Conservation (phyloP, 2,113 vertebrate species). For the Glareola pratincola region DNA sequence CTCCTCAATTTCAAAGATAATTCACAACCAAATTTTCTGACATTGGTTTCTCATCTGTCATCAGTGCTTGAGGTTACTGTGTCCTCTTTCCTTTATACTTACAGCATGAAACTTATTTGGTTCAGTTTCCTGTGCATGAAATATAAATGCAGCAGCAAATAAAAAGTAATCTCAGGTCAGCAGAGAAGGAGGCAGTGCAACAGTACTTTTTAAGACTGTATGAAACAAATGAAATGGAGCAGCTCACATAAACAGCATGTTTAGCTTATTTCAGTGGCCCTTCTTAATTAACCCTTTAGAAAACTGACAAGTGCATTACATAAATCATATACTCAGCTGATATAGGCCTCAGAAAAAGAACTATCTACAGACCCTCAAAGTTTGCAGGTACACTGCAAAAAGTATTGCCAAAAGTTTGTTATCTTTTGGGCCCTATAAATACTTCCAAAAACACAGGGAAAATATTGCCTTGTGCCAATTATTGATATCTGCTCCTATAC, state of each 20-base stretch:
- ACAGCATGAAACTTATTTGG: neutral
- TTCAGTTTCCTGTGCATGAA: neutral
- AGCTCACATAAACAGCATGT: neutral
- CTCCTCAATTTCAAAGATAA: neutral
- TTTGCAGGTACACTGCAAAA: neutral
- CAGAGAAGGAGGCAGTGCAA: neutral
- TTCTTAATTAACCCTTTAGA: neutral
- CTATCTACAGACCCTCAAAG: neutral
- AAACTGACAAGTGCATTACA: neutral
- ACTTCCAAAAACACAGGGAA: neutral
- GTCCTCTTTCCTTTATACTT: neutral
- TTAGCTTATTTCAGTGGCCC: neutral
- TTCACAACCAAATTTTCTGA: neutral
- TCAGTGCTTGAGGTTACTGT: neutral
- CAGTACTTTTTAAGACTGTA: neutral
- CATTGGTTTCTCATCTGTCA: neutral
- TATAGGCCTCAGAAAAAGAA: neutral
- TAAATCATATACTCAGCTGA: neutral
- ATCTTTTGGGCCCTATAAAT: neutral
- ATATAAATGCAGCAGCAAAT: conserved; percentile 33
- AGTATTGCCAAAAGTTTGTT: neutral
- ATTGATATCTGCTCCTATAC: neutral
- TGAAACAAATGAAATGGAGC: neutral
- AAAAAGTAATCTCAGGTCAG: conserved; percentile 18
- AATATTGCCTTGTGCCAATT: neutral